Evolutionary conservation across 2,113 vertebrate genomes (phyloP).

Genomic region (Hippocampus guttulatus): DNA sequence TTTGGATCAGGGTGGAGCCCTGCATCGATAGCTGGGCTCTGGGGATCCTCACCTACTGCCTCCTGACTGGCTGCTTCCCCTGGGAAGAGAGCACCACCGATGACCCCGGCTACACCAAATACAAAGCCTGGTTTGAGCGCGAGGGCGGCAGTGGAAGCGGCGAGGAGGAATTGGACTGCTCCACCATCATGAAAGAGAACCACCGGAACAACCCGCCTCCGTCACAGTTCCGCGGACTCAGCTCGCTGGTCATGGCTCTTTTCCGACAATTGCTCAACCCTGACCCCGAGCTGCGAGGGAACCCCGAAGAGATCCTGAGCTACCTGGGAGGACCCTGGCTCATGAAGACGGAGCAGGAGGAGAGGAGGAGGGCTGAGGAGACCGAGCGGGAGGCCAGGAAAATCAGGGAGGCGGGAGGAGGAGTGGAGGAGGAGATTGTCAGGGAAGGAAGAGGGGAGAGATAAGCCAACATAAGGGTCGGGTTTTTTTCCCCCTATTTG

Average conservation of each 20-base stretch:
- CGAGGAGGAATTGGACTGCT: constrained; percentile 23
- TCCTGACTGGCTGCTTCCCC: constrained; percentile 81
- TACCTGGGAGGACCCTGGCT: constrained; percentile 75
- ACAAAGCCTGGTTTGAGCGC: constrained; percentile 74
- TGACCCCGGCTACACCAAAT: constrained; percentile 74
- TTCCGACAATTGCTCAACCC: constrained; percentile 79
- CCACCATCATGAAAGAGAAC: constrained; percentile 32
- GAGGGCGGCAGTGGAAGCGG: constrained; percentile 1
- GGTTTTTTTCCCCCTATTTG: neutral
- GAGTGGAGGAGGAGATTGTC: constrained; percentile 53
- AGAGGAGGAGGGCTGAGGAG: constrained; percentile 63
- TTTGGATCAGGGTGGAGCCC: constrained; percentile 74
- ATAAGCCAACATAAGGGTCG: constrained; percentile 33
- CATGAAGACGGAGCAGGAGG: constrained; percentile 63
- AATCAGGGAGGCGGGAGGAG: constrained; percentile 53
- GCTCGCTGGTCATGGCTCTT: constrained; percentile 69
- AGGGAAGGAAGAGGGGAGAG: constrained; percentile 69
- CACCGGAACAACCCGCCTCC: constrained; percentile 58
- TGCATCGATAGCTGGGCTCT: constrained; percentile 86
- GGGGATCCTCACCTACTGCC: constrained; percentile 80
- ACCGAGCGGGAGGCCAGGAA: constrained; percentile 67
- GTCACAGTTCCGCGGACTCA: constrained; percentile 73
- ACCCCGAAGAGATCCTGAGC: constrained; percentile 76
- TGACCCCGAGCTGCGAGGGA: constrained; percentile 73
- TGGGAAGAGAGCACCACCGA: constrained; percentile 78